Evolutionary conservation across 1,140 invertebrate genomes (phyloP), one percentile per base, ranked within the genome.

Genomic region (Parasteatoda tepidariorum): DNA sequence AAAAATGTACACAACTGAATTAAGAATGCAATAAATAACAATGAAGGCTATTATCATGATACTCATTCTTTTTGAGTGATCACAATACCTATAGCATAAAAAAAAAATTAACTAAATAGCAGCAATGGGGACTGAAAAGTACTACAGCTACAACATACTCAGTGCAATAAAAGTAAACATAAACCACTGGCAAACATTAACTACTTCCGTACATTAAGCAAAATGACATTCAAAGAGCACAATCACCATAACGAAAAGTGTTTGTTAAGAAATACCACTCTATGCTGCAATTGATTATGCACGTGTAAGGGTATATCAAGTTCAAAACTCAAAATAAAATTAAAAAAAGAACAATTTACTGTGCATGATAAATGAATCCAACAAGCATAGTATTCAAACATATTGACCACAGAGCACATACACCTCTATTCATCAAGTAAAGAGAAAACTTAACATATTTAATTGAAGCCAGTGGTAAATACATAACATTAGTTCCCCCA

Each of bases 361-460:
- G 78, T 82, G 78, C 78, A 82, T 83, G 81, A 73, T 83, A 83
- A 83, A 83, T 83, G 81, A 83, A 83, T 74, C 81, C 81, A 83
- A 83, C 81, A 83, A 74, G 81, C 81, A 79, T 71, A 79, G n/a
- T 64, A 82, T 71, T 62, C 31, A 82, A 68, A 55, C 55, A 82
- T 33, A 31, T 66, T 71, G 54, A 70, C 67, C 54, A 62, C 67
- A 71, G 34, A 79, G 66, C 78, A 82, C 76, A 62, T 61, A 70
- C 55, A 70, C 67, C 55, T 70, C 66, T 82, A 82, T 48, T 82
- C 67, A 71, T 70, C 24, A 79, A 79, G 33, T 26, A 48, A n/a
- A 73, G 48, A 73, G n/a, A 28, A 78, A 78, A 78, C 28, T 54
- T 22, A 48, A 64, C 70, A 30, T 61, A 15, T 30, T 55, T 13